A percentile compares a stretch with the other conserved stretches of the same genome.
Evolutionary conservation across 2,888 invertebrate species (phyloP).

Genomic region (Carcina quercana): DNA sequence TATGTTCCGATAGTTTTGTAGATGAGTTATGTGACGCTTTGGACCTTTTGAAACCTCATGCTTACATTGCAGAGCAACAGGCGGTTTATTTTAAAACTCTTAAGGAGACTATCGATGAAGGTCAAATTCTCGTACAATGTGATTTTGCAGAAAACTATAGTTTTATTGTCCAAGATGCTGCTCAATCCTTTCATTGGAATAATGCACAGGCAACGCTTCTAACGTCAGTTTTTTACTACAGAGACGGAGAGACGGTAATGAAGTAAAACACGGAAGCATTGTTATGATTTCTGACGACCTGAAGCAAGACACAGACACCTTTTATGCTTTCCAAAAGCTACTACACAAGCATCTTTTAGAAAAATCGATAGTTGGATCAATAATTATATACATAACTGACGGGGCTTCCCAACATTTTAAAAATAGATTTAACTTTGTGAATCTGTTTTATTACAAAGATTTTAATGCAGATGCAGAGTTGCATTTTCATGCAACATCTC

Average conservation of each 20-base stretch:
- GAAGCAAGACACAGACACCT: conserved; percentile 17
- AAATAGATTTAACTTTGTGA: conserved; percentile 15
- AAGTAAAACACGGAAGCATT: conserved; percentile 16
- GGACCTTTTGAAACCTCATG: conserved; percentile 13
- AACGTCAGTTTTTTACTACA: conserved; percentile 14
- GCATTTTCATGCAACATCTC: conserved; percentile 13
- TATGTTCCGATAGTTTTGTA: conserved; percentile 14
- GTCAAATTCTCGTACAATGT: conserved; percentile 9
- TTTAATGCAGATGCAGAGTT: conserved; percentile 12
- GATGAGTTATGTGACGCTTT: conserved; percentile 12
- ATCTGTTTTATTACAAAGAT: conserved; percentile 12
- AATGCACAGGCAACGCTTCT: conserved; percentile 14
- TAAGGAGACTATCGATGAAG: conserved; percentile 11
- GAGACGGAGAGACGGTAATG: conserved; percentile 6
- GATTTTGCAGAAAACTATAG: conserved; percentile 13
- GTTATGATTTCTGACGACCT: conserved; percentile 17
- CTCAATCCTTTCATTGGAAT: conserved; percentile 13
- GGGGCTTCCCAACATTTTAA: conserved; percentile 17
- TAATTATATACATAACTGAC: conserved; percentile 8
- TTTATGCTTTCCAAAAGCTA: conserved; percentile 13
- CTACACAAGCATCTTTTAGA: conserved; percentile 5
- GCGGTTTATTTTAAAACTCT: conserved; percentile 12
- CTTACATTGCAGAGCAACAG: conserved; percentile 13
- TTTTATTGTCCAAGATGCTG: conserved; percentile 10
- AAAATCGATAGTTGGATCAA: conserved; percentile 1